phyloP scores from a whole-genome alignment of 37 sponge, comb jelly and placozoan species.

The Eunapius fragilis region DNA sequence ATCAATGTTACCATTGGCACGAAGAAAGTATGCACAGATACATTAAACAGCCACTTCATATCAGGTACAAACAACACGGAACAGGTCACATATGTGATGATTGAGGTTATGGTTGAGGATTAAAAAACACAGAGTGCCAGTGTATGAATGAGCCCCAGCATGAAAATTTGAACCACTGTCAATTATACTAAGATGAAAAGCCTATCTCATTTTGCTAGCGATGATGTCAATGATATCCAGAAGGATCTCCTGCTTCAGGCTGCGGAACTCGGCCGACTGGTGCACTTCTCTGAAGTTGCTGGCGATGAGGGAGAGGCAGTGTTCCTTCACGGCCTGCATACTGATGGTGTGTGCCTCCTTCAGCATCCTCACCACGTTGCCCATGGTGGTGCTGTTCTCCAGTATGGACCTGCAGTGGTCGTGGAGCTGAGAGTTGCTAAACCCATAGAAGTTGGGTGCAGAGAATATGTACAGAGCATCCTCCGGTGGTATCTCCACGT shows the following conservation, averaged over 20 bases:
- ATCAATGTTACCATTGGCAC: too few relatives aligned
- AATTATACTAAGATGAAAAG: too few relatives aligned
- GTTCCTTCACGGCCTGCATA: constrained; percentile 84
- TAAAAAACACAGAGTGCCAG: too few relatives aligned
- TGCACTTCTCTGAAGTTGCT: constrained; percentile 57
- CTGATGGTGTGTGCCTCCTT: constrained; percentile 79
- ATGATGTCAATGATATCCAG: constrained; percentile 83
- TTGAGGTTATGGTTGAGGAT: too few relatives aligned
- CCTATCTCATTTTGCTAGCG: constrained; percentile 48
- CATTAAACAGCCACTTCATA: too few relatives aligned
- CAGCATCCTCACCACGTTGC: constrained; percentile 83
- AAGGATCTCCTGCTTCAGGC: constrained; percentile 67
- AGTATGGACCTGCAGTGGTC: constrained; percentile 79
- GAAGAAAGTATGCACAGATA: too few relatives aligned
- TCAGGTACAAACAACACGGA: too few relatives aligned
- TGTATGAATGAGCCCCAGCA: too few relatives aligned
- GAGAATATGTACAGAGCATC: constrained; percentile 92
- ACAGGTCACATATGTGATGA: too few relatives aligned
- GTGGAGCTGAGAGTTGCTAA: constrained; percentile 81
- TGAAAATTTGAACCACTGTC: too few relatives aligned
- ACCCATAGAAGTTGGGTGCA: constrained; percentile 96
- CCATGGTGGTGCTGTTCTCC: constrained; percentile 71
- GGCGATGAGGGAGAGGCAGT: constrained; percentile 81
- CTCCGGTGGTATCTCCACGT: constrained; percentile 81
- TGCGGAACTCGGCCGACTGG: constrained; percentile 52